phyloP scores from a whole-genome alignment of 2,113 vertebrate species.

The Aegithalos caudatus region DNA sequence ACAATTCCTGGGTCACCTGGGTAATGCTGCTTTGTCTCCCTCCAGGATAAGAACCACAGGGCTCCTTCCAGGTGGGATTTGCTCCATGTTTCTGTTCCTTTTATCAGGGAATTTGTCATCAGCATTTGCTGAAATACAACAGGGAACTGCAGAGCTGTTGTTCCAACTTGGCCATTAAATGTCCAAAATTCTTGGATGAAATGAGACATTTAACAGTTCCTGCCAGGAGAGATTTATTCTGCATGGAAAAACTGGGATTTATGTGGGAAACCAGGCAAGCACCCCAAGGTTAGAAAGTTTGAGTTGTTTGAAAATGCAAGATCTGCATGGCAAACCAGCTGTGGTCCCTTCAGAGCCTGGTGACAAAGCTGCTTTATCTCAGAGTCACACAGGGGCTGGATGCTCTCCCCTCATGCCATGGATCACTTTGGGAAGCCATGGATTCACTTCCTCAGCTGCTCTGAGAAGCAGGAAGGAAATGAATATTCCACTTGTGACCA shows the following conservation, averaged over 20 bases:
- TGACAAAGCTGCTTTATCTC: background rate
- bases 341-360: background rate
- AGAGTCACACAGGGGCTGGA: background rate
- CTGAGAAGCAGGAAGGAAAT: background rate
- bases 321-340: background rate
- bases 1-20: background rate
- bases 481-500: conserved; percentile 9
- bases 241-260: background rate
- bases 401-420: background rate
- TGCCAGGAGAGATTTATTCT: background rate
- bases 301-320: background rate
- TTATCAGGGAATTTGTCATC: background rate
- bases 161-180: background rate
- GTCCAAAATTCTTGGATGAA: background rate
- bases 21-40: background rate
- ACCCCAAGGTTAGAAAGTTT: background rate
- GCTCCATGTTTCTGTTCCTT: background rate
- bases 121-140: background rate
- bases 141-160: background rate
- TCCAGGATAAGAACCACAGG: background rate
- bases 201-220: background rate
- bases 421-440: background rate
- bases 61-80: background rate
- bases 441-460: conserved; percentile 6
- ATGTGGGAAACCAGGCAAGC: background rate